Base-by-base conservation (phyloP, 2,888 invertebrate species). In the Leptopilina drosophilae region DNA sequence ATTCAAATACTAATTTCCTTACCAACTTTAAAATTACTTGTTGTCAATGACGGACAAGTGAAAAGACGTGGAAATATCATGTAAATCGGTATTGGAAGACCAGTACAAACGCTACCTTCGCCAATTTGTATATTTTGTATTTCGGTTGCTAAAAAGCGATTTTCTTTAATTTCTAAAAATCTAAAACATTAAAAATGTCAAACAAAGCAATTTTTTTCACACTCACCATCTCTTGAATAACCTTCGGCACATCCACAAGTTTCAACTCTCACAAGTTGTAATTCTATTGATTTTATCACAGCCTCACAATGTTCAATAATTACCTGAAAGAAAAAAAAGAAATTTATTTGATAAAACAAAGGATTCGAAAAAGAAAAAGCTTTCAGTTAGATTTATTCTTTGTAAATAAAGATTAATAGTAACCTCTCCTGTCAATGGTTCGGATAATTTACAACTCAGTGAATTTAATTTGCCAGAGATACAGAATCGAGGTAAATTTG, bases 41-140 rank as follows among this genome's bases (percentile, higher is more conserved):
- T 97, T 82, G 95, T 94, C 81, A 98, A 94, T 65, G 98, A 97
- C 64, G 98, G 98, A 91, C 98, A 98, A 1, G 98, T 97, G 92
- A 99, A 99, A 76, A 99, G 94, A 75, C 99, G 93, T 77, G 99
- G 99, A 92, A 99, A 96, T 89, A 98, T 95, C 98, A 99, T 98
- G 92, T 97, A 95, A 89, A 99, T 96, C 49, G 98, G 98, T 88
- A 99, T 95, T 84, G 95, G 94, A 69, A 98, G 93, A 83, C 95
- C 95, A 80, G 96, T 94, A 77, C 95, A 94, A 77, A 98, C 95
- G 93, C 98, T 97, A 49, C 99, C 99, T 89, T 97, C 98, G 0
- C 97, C 98, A 82, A 99, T 96, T 94, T 99, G 99, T 90, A 99
- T 98, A 91, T 98, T 99, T 93, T 99, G 99, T 86, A 99, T 97